Percentiles rank a stretch among this genome's conserved stretches.
Conservation (phyloP, 2,888 invertebrate species). For the Dryococelus australis region DNA sequence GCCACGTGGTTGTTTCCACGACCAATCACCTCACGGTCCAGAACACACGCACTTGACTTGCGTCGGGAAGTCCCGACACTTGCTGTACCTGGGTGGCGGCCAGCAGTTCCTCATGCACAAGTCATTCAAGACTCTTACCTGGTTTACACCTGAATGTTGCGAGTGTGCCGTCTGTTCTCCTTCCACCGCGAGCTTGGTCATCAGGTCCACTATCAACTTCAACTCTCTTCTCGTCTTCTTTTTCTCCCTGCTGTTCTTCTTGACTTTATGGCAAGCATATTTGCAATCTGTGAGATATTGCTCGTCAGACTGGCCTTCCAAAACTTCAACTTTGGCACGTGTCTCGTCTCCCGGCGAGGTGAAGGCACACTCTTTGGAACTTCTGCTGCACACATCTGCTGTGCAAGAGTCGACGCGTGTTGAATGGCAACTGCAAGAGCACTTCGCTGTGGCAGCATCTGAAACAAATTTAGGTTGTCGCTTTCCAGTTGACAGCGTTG, state of each 20-base stretch:
- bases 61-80: neutral
- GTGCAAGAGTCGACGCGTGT: no score
- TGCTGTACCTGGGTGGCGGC: neutral
- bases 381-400: no score
- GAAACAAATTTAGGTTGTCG: no score
- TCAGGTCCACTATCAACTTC: neutral
- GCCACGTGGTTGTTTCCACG: neutral
- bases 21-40: neutral
- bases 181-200: neutral
- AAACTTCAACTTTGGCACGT: neutral
- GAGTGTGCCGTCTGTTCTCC: neutral
- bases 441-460: no score
- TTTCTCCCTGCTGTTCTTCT: neutral
- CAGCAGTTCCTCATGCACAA: neutral
- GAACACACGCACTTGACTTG: neutral
- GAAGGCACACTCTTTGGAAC: no score
- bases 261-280: neutral
- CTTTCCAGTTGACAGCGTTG: no score
- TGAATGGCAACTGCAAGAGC: no score
- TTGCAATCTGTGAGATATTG: neutral
- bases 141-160: neutral
- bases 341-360: neutral
- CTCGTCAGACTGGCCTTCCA: neutral
- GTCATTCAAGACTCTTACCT: neutral
- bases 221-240: neutral